A percentile compares a stretch with the other conserved stretches of the same genome.
Evolutionary conservation across 92 coral and sea anemone species (phyloP).

Genomic region (Zoanthus gigantus): DNA sequence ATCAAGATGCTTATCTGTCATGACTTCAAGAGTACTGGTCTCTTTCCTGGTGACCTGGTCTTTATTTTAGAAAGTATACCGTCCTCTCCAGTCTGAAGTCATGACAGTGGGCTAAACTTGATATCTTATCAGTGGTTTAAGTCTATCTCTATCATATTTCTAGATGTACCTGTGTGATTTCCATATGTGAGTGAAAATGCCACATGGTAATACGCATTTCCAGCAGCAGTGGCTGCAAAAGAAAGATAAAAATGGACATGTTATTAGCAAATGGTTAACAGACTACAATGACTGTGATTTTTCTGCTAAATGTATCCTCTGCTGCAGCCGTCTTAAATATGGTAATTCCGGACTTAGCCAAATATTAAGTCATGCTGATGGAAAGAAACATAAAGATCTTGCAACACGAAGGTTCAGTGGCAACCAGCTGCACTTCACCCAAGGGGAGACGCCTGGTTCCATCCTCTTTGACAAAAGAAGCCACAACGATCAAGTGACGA

Average conservation of each 20-base stretch:
- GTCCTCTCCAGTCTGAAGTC: too few relatives aligned
- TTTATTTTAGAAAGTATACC: too few relatives aligned
- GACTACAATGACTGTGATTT: too few relatives aligned
- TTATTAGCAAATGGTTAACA: slow-evolving; percentile 33
- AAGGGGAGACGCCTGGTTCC: slow-evolving; percentile 3
- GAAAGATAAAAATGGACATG: slow-evolving; percentile 12
- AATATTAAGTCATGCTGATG: not conserved
- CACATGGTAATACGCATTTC: not conserved
- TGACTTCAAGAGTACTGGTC: slow-evolving; percentile 13
- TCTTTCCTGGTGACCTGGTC: too few relatives aligned
- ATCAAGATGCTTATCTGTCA: slow-evolving; percentile 8
- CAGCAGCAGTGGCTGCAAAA: not conserved
- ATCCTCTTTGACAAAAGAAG: slow-evolving; percentile 10
- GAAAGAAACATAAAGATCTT: slow-evolving; percentile 46
- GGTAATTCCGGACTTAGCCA: too few relatives aligned
- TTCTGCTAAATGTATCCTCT: too few relatives aligned
- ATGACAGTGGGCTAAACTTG: slow-evolving; percentile 6
- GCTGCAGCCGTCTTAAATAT: too few relatives aligned
- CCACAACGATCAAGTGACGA: too few relatives aligned
- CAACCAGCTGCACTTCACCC: not conserved
- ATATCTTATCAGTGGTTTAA: slow-evolving; percentile 1
- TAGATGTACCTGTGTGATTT: not conserved
- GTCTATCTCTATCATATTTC: too few relatives aligned
- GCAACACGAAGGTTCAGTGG: slow-evolving; percentile 46
- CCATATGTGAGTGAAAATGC: too few relatives aligned